phyloP scores from a whole-genome alignment of 2,888 invertebrate genomes.

The Crematogaster levior region DNA sequence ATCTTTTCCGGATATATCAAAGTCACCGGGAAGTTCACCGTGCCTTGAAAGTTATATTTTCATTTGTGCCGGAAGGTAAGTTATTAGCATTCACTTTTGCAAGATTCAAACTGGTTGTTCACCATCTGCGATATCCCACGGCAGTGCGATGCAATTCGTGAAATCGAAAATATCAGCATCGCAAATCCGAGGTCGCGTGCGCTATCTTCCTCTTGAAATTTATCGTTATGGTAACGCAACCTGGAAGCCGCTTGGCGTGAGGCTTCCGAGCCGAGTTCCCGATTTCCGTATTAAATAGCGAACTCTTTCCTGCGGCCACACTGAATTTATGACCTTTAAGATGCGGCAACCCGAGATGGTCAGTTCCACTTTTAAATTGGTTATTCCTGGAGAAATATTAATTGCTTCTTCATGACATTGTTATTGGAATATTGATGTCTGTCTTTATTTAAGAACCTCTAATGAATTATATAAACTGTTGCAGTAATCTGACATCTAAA shows the following conservation, averaged over 20 bases:
- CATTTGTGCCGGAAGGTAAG: slow-evolving; percentile 42
- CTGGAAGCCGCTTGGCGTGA: slow-evolving; percentile 78
- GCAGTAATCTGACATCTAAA: not conserved
- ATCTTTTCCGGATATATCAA: not conserved
- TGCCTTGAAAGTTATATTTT: slow-evolving; percentile 32
- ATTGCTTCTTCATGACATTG: not conserved
- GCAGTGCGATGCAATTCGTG: slow-evolving; percentile 72
- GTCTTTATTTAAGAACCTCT: not conserved
- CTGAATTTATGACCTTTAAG: slow-evolving; percentile 67
- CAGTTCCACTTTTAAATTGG: slow-evolving; percentile 45
- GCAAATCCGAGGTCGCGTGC: slow-evolving; percentile 56
- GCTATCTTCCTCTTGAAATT: slow-evolving; percentile 73
- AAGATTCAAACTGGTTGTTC: slow-evolving; percentile 53
- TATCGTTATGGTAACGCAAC: slow-evolving; percentile 80
- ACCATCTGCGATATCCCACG: slow-evolving; percentile 48
- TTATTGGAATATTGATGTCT: not conserved
- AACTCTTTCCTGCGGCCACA: slow-evolving; percentile 72
- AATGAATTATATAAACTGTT: not conserved
- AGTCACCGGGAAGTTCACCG: slow-evolving; percentile 18
- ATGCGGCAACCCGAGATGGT: slow-evolving; percentile 6
- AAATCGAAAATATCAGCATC: slow-evolving; percentile 71
- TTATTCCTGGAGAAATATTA: slow-evolving; percentile 17
- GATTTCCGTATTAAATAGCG: slow-evolving; percentile 79
- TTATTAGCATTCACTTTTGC: slow-evolving; percentile 49
- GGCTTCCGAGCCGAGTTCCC: slow-evolving; percentile 77